A percentile compares a stretch with the other conserved stretches of the same genome.
phyloP scores from a whole-genome alignment of 2,113 vertebrate genomes.

The Marmota flaviventris region DNA sequence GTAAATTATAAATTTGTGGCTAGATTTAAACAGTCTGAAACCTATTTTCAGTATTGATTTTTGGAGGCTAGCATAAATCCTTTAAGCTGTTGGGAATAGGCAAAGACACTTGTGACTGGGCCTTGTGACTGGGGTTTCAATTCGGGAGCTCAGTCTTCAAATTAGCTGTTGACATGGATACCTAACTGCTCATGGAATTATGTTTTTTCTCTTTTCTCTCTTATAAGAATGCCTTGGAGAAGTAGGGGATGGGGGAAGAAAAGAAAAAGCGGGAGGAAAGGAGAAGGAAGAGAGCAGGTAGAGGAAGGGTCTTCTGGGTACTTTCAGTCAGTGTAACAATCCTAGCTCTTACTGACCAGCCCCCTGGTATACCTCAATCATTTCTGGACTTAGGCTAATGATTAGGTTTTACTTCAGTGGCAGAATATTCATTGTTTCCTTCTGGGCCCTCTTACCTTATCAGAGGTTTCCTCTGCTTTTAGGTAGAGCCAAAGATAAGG shows the following conservation, averaged over 20 bases:
- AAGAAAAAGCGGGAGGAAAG: not conserved
- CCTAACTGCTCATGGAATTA: not conserved
- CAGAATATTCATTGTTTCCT: not conserved
- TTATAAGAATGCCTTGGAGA: not conserved
- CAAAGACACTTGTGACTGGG: not conserved
- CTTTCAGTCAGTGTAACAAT: not conserved
- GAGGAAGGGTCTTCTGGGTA: not conserved
- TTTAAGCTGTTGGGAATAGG: not conserved
- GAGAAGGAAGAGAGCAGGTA: not conserved
- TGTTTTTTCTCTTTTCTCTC: not conserved
- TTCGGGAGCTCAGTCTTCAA: not conserved
- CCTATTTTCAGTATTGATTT: not conserved
- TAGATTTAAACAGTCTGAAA: constrained; percentile 2
- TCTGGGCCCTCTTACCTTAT: not conserved
- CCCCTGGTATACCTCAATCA: too few species aligned
- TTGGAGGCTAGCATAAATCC: not conserved
- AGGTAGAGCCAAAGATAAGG: not conserved
- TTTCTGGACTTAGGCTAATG: not conserved
- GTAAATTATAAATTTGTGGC: not conserved
- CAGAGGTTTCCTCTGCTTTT: not conserved
- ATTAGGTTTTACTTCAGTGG: not conserved
- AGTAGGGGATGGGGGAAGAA: too few species aligned
- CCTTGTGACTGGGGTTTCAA: not conserved
- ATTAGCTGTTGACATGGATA: not conserved
- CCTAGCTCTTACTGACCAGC: not conserved